These are phyloP conservation scores for Ibidorhyncha struthersii DNA, from an alignment of 2,113 vertebrate genomes.

Conservation along the genomic window DNA sequence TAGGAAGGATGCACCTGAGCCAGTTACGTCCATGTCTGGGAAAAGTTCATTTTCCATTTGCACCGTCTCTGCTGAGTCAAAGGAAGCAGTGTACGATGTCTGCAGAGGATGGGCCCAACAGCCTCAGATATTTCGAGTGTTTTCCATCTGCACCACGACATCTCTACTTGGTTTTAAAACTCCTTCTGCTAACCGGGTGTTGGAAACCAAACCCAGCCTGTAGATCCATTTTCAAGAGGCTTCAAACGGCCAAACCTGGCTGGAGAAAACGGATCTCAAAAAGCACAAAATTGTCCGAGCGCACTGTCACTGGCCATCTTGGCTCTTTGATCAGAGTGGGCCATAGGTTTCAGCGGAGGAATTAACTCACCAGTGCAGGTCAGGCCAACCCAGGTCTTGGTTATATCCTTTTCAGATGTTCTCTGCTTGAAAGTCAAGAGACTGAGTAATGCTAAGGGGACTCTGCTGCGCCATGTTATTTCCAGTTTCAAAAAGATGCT, in stretches of 20 bases:
- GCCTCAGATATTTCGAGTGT: not conserved
- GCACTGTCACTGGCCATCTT: not conserved
- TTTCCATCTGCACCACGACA: not conserved
- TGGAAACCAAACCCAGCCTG: not conserved
- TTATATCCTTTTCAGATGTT: not conserved
- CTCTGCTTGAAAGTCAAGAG: not conserved
- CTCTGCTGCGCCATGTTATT: not conserved
- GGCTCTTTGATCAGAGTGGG: not conserved
- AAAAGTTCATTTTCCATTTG: not conserved
- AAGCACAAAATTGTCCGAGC: not conserved
- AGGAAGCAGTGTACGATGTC: accelerated
- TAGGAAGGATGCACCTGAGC: not conserved
- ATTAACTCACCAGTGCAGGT: not conserved
- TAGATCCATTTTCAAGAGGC: not conserved
- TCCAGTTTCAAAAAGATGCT: not conserved
- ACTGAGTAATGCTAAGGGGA: not conserved
- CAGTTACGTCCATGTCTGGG: accelerated
- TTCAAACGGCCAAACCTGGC: not conserved
- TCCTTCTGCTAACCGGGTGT: not conserved
- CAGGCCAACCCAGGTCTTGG: not conserved
- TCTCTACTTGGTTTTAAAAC: not conserved
- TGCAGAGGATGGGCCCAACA: not conserved
- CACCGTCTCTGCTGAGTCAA: not conserved
- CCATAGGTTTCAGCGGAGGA: not conserved
- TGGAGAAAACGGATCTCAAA: not conserved